phyloP scores from a whole-genome alignment of 1,140 invertebrate genomes.

The Zaprionus nigranus region DNA sequence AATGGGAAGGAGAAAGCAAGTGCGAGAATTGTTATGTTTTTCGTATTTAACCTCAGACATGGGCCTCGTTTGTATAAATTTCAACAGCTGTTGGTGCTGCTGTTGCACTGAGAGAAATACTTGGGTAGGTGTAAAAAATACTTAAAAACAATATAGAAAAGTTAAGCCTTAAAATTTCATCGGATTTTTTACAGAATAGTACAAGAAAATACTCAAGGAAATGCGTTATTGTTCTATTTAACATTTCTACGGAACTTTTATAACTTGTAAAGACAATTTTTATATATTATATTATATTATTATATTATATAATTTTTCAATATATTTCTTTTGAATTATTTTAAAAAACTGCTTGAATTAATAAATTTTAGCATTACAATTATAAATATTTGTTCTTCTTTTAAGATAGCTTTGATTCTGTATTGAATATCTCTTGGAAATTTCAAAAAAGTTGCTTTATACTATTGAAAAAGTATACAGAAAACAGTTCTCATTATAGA shows the following conservation, averaged over 20 bases:
- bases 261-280: no score
- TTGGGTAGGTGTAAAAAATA: neutral
- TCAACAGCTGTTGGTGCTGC: constrained; percentile 50
- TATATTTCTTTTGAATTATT: no score
- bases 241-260: no score
- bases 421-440: neutral
- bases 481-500: no score
- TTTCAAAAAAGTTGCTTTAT: neutral
- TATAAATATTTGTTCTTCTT: no score
- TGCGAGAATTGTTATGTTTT: constrained; percentile 75
- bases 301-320: no score
- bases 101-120: constrained; percentile 9
- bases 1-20: neutral
- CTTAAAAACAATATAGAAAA: neutral
- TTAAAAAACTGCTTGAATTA: neutral
- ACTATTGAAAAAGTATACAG: neutral
- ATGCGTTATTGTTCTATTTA: no score
- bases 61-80: constrained; percentile 80
- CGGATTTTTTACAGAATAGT: no score
- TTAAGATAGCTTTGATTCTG: no score
- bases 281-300: no score
- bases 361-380: no score
- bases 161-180: neutral
- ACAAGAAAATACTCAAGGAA: no score
- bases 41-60: constrained; percentile 81